A percentile compares a stretch with the other conserved stretches of the same genome.
phyloP scores from a whole-genome alignment of 2,797 vertebrate species.

The Acipenser ruthenus region DNA sequence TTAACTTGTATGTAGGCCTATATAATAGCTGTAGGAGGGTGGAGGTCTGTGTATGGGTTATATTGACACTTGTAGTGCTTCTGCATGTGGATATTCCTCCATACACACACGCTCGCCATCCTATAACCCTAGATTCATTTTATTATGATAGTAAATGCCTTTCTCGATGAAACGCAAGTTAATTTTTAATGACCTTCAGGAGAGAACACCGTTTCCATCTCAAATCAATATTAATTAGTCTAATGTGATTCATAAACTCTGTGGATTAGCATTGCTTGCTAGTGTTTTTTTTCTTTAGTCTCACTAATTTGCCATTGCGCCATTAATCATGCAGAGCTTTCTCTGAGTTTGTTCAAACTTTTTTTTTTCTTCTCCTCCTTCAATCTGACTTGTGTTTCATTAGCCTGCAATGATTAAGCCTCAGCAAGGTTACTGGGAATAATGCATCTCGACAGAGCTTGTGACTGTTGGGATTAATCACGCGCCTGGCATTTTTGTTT shows the following conservation, averaged over 20 bases:
- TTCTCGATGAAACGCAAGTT: too few relatives aligned
- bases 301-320: neutral
- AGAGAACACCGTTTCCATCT: neutral
- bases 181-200: slow-evolving; percentile 1
- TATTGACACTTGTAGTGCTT: too few relatives aligned
- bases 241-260: slow-evolving; percentile 16
- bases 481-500: neutral
- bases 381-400: slow-evolving; percentile 9
- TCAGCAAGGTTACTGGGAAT: slow-evolving; percentile 15
- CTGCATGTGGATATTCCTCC: too few relatives aligned
- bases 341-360: neutral
- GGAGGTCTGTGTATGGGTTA: too few relatives aligned
- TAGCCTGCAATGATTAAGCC: slow-evolving; percentile 13
- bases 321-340: slow-evolving; percentile 7
- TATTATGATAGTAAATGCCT: too few relatives aligned
- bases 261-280: slow-evolving; percentile 9
- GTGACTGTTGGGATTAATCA: slow-evolving; percentile 13
- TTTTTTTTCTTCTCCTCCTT: neutral
- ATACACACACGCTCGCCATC: too few relatives aligned
- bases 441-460: neutral
- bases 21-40: too few relatives aligned
- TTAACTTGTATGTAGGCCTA: too few relatives aligned
- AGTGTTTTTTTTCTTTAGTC: slow-evolving; percentile 7
- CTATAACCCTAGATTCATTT: too few relatives aligned
- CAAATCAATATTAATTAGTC: slow-evolving; percentile 19